Conservation (phyloP, 1,140 invertebrate genomes). For the Diabrotica virgifera region DNA sequence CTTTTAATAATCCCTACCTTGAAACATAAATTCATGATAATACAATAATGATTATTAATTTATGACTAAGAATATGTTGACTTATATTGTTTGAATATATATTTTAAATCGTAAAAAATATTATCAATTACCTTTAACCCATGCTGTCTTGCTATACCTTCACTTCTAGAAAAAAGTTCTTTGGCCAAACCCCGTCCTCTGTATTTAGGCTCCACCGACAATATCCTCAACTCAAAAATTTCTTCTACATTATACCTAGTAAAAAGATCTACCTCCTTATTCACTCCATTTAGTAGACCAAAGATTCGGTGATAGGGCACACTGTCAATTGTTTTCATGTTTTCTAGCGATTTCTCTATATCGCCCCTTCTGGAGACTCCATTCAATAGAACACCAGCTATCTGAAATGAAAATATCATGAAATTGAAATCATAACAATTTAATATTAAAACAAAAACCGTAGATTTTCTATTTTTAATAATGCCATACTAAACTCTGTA, state of each 20-base stretch:
- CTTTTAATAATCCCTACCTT: no score
- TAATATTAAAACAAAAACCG: not conserved
- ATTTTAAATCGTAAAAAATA: no score
- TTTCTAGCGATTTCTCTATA: constrained; percentile 55
- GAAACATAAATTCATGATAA: no score
- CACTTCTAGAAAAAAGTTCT: constrained; percentile 62
- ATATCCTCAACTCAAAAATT: constrained; percentile 76
- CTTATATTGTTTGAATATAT: no score
- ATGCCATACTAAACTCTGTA: no score
- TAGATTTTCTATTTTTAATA: no score
- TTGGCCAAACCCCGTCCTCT: constrained; percentile 70
- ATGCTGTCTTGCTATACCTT: constrained; percentile 60
- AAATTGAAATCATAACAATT: not conserved
- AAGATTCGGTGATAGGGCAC: constrained; percentile 66
- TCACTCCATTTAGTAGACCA: constrained; percentile 60
- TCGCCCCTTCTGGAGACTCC: constrained; percentile 60
- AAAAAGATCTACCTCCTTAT: constrained; percentile 61
- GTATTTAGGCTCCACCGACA: constrained; percentile 68
- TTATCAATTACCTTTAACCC: constrained; percentile 62
- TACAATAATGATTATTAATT: no score
- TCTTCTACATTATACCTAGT: constrained; percentile 62
- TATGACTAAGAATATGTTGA: no score
- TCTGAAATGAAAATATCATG: constrained; percentile 50
- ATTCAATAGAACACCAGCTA: constrained; percentile 65
- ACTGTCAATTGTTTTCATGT: constrained; percentile 57